Base-by-base conservation (phyloP, 2,797 vertebrate species). In the Tangara arthus region DNA sequence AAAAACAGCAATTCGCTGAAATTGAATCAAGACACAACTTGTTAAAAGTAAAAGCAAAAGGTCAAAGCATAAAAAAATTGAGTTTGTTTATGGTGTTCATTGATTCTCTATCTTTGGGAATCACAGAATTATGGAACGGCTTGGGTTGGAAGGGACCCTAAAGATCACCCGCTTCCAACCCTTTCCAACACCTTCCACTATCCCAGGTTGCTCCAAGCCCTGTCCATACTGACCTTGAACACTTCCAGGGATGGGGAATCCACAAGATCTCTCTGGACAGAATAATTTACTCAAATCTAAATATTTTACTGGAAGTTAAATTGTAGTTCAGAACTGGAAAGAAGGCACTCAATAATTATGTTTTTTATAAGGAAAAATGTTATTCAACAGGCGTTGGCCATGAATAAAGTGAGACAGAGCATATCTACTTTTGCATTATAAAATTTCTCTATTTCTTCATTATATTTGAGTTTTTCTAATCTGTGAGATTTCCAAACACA, bases 1-100 rank as follows among this genome's bases (percentile, higher is more conserved):
- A 26, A 26, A 87, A 22, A 1, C 8, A 46, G 4, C 8, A 28
- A 7, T 21, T 84, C 17, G 20, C 6, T 28, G 49, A 41, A 83
- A 78, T 5, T 47, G 22, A 77, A 35, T 77, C 16, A 23, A 39
- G 65, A 27, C 4, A 71, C 26, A 81, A 19, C 5, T 4, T 12
- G 7, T 18, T 64, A 44, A 34, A 86, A 94, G 49, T 26, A 17
- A 81, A 49, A 73, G 5, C 2, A 35, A 71, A 75, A 13, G 9
- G 3, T 30, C 34, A 83, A 60, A 75, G 16, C 14, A 52, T 30
- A 12, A 64, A 89, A 27, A 15, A 23, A 8, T 4, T 14, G 39
- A 32, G 4, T 42, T 87, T 70, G 6, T 6, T 86, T 41, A 7
- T 5, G 7, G 4, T 6, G 0, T 7, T 18, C 15, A 0, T 37